Evolutionary conservation across 2,888 invertebrate species (phyloP).

Genomic region (Orchesella flavescens): DNA sequence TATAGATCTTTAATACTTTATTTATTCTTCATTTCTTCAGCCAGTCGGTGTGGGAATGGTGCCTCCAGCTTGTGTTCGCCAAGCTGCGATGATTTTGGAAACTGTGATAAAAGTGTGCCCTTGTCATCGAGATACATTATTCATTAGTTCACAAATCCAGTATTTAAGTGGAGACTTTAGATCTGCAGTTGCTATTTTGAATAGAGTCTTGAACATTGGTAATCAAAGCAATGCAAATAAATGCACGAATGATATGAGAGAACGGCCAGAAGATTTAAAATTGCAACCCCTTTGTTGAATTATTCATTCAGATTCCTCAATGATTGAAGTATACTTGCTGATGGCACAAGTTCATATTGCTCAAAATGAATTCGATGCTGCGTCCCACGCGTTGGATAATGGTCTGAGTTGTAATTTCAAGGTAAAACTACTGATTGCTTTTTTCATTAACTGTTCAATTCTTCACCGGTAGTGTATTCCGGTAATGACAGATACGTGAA

Average conservation of each 20-base stretch:
- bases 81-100: conserved; percentile 81
- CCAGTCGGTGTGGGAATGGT: conserved; percentile 79
- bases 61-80: conserved; percentile 76
- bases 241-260: neutral
- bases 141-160: conserved; percentile 79
- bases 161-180: conserved; percentile 85
- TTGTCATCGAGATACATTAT: conserved; percentile 79
- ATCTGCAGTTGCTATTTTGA: conserved; percentile 82
- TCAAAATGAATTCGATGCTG: conserved; percentile 80
- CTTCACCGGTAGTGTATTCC: neutral
- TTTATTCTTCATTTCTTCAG: conserved; percentile 74
- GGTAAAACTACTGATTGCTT: conserved; percentile 73
- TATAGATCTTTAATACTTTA: neutral
- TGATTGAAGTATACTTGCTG: conserved; percentile 87
- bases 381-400: conserved; percentile 89
- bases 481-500: conserved; percentile 80
- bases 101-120: conserved; percentile 86
- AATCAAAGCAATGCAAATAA: conserved; percentile 21
- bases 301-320: conserved; percentile 79
- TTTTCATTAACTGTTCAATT: neutral
- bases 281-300: conserved; percentile 14
- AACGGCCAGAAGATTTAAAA: neutral
- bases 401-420: conserved; percentile 94
- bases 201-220: conserved; percentile 81
- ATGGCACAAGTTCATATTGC: conserved; percentile 87